phyloP scores from a whole-genome alignment of 2,797 vertebrate genomes.

The Chrosomus eos region DNA sequence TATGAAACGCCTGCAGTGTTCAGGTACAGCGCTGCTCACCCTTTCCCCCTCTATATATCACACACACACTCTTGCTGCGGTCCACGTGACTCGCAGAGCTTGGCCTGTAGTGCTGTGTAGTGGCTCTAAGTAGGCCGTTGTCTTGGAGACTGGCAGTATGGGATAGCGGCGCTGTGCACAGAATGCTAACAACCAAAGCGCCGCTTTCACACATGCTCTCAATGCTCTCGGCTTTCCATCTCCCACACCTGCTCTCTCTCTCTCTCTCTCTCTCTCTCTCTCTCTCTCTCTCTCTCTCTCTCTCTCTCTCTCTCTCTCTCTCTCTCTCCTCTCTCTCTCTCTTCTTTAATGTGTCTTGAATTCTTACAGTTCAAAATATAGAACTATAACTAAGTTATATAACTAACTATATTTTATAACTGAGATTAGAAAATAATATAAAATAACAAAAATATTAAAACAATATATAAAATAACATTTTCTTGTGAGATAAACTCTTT shows the following conservation, averaged over 20 bases:
- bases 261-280: neutral
- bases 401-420: no score
- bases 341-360: neutral
- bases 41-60: neutral
- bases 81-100: conserved; percentile 11
- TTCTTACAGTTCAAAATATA: neutral
- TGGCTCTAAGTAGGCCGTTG: conserved; percentile 73
- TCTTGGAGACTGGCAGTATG: conserved; percentile 72
- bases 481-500: neutral
- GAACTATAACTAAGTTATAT: no score
- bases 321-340: neutral
- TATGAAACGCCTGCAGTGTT: conserved; percentile 37
- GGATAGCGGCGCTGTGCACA: conserved; percentile 62
- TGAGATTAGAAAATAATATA: no score
- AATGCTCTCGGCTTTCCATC: neutral
- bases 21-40: conserved; percentile 17
- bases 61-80: neutral
- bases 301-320: conserved; percentile 3
- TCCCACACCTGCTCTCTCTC: conserved; percentile 27
- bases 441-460: no score
- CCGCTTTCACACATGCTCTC: conserved; percentile 25
- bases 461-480: neutral
- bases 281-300: conserved; percentile 7
- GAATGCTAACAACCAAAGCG: conserved; percentile 63
- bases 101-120: conserved; percentile 53